Evolutionary conservation across 2,888 invertebrate genomes (phyloP).

Genomic region (Acanthosepion lycidas): DNA sequence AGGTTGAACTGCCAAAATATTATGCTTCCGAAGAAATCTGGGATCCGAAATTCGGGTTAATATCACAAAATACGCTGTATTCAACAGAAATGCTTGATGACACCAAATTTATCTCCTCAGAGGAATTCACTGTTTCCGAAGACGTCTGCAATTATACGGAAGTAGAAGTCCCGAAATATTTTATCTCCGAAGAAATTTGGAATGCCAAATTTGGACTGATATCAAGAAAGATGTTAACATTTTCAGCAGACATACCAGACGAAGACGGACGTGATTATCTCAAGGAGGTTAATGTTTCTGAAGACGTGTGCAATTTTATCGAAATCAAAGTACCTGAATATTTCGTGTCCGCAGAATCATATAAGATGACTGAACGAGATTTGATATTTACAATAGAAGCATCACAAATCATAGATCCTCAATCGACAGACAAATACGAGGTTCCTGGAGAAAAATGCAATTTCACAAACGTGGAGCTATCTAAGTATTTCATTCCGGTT

Average conservation of each 20-base stretch:
- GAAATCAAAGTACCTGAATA: neutral
- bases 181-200: neutral
- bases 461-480: neutral
- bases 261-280: neutral
- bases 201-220: neutral
- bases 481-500: neutral
- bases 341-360: neutral
- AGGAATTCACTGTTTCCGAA: neutral
- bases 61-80: neutral
- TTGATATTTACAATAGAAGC: neutral
- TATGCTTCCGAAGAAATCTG: neutral
- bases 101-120: neutral
- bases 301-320: neutral
- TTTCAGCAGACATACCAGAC: neutral
- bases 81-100: neutral
- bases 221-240: neutral
- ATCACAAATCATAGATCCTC: neutral
- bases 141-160: neutral
- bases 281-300: neutral
- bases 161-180: neutral
- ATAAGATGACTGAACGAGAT: neutral
- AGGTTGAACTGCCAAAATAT: neutral
- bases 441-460: neutral
- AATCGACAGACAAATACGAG: neutral
- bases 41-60: neutral